Base-by-base conservation (phyloP, 2,888 invertebrate genomes). In the Amaurobius ferox region DNA sequence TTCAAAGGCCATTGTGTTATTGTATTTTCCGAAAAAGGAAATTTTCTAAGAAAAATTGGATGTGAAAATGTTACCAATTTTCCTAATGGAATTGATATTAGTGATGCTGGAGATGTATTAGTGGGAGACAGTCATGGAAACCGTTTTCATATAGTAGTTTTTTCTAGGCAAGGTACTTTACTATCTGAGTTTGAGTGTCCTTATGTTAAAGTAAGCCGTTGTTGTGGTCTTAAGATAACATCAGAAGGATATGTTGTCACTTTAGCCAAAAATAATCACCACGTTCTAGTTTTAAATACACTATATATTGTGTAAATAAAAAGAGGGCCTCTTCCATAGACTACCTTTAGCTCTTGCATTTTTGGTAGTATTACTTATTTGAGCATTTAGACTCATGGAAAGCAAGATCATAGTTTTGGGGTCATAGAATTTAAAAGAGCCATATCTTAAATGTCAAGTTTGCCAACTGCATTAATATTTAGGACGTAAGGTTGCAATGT, bases 1-100 rank as follows among this genome's bases (percentile, higher is more conserved):
- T 98, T 98, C 92, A 98, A 98, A 92, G 98, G 98, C 74, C 98
- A 98, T 92, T 98, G 98, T 92, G 98, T 98, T 76, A 98, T 98
- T 77, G 98, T 98, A 30, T 98, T 98, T 68, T 98, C 98, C 92
- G 97, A 97, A 91, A 96, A 96, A 88, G 98, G 98, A 80, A 94
- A 94, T 88, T 98, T 97, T 92, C 93, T 97, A 90, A 95, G 98
- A 89, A 95, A 97, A 89, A 98, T 98, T 91, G 98, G 98, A 89
- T 96, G 96, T 92, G 97, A 98, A 92, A 97, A 95, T 91, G 94
- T 98, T 90, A 98, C 98, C 90, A 97, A 97, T 92, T 98, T 97
- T 92, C 98, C 98, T 6, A 98, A 98, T 92, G 98, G 98, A 89
- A 98, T 98, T 91, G 98, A 98, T 92, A 97, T 98, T 91, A 97